Percentiles rank a stretch among this genome's conserved stretches.
phyloP scores from a whole-genome alignment of 2,113 vertebrate species.

The Phoenicopterus ruber region DNA sequence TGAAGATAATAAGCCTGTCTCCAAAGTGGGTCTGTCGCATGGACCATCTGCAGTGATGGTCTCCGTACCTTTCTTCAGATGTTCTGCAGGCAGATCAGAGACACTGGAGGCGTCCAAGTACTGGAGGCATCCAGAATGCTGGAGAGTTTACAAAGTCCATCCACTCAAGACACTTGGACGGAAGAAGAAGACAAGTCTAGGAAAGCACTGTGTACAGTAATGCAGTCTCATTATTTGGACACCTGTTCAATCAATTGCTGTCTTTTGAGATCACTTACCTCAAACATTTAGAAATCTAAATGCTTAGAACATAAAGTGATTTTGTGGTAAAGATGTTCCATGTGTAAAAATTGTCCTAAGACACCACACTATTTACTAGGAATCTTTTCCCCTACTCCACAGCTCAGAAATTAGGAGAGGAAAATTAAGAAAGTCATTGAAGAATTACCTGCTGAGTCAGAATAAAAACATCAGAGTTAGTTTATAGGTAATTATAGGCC shows the following conservation, averaged over 20 bases:
- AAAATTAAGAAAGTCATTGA: not conserved
- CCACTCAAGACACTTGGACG: not conserved
- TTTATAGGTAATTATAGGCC: not conserved
- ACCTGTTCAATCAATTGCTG: not conserved
- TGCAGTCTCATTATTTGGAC: not conserved
- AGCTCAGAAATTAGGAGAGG: not conserved
- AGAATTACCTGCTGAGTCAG: not conserved
- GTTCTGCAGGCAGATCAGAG: not conserved
- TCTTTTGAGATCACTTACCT: not conserved
- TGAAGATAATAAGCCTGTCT: not conserved
- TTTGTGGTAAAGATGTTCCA: not conserved
- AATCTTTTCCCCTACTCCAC: not conserved
- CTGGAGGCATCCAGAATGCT: not conserved
- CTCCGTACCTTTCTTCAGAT: not conserved
- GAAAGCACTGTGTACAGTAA: not conserved
- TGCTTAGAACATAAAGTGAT: not conserved
- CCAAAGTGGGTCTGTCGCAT: not conserved
- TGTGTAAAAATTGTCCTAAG: not conserved
- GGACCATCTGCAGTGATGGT: not conserved
- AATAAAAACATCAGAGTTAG: not conserved
- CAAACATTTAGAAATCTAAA: not conserved
- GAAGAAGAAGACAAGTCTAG: not conserved
- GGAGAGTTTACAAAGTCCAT: not conserved
- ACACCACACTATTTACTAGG: not conserved
- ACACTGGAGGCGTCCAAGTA: not conserved